Evolutionary conservation across 2,888 invertebrate genomes (phyloP), one percentile per base, ranked within the genome.

Genomic region (Platypus cylindrus): DNA sequence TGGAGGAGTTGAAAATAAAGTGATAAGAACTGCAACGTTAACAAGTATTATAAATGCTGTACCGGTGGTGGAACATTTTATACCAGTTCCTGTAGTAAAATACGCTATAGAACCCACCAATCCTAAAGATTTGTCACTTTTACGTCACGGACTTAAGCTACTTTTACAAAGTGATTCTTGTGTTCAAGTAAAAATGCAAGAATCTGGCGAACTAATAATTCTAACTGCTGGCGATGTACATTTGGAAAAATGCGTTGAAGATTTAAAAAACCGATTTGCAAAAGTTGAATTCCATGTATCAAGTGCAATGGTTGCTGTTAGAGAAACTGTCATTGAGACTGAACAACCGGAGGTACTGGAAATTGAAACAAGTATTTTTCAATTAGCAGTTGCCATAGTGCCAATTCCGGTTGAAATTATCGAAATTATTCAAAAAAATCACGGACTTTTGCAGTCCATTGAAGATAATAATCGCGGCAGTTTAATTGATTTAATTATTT

Each of bases 191-290:
- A 65, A 83, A 1, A 69, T 95, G 11, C 89, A 94, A 60, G 87
- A 93, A 54, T 89, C 84, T 1, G 98, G 98, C 0, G 97, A 98
- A 56, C 82, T 91, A 55, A 87, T 98, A 1, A 67, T 99, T 17
- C 75, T 89, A 2, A 94, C 97, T 0, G 85, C 95, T 2, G 98
- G 98, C 0, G 94, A 98, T 65, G 86, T 98, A 2, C 98, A 98
- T 62, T 70, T 98, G 33, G 87, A 95, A 56, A 78, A 93, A 54
- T 98, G 98, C 63, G 66, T 98, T 3, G 85, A 87, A 55, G 98
- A 98, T 65, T 68, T 98, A 33, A 78, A 73, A 48, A 68, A 66
- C 38, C 73, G 76, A 45, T 93, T 87, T 63, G 87, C 85, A 0
- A 81, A 81, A 58, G 75, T 89, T 39, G 80, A 86, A 31, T 67